Base-by-base conservation (phyloP, 2,797 vertebrate species). In the Threskiornis aethiopicus region DNA sequence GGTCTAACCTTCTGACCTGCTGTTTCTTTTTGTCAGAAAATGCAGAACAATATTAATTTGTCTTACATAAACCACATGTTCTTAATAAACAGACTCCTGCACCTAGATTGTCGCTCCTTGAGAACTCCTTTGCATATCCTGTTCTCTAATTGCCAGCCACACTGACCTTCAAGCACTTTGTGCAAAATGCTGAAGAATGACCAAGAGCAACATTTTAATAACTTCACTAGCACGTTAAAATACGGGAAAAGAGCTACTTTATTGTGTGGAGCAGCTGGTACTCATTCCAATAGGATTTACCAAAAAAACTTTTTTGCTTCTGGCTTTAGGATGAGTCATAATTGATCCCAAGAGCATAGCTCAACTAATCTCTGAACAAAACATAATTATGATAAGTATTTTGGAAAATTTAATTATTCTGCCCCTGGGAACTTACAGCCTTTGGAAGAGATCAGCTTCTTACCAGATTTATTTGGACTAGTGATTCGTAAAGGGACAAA, bases 401-500 rank as follows among this genome's bases (percentile, higher is more conserved):
- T 97, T 97, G 92, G 89, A 97, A 98, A 97, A 97, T 89, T 90
- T 92, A 93, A 97, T 96, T 92, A 93, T 96, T 97, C 54, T 59
- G 35, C 90, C 67, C 33, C 55, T 76, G 94, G 94, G 93, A 97
- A 81, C 91, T 77, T 22, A 7, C 13, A 77, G 47, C 35, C 67
- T 93, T 96, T 88, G 62, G 72, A 95, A 95, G 42, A 58, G 35
- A 95, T 95, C 52, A 22, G 8, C 67, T 89, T 96, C 93, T 91
- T 87, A 88, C 54, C 61, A 31, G 61, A 94, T 85, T 87, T 78
- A 84, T 96, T 90, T 97, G 89, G 71, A 77, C 72, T 92, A 89
- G 94, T 75, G 66, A 81, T 82, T 96, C 85, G 47, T 57, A 92
- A 93, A 67, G 89, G 76, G 90, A 94, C 51, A 87, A 96, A 97